Percentiles rank a stretch among this genome's conserved stretches.
Evolutionary conservation across 2,113 vertebrate genomes (phyloP).

Genomic region (Atrichornis clamosus): DNA sequence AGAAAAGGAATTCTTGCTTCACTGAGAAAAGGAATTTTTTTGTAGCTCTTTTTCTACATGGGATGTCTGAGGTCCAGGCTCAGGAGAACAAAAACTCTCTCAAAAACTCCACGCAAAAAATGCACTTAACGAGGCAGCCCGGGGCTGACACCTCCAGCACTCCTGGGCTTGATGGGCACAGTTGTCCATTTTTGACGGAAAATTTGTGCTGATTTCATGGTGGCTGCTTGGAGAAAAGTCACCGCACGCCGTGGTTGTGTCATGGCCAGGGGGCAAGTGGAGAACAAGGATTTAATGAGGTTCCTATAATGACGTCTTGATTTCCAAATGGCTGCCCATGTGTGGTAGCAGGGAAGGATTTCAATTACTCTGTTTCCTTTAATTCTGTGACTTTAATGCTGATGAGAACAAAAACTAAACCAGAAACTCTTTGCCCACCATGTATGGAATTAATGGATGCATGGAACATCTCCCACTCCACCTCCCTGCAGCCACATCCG

Average conservation of each 20-base stretch:
- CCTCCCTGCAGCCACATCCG: neutral
- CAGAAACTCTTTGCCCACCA: neutral
- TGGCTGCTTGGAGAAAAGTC: constrained; percentile 55
- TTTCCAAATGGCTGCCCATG: constrained; percentile 23
- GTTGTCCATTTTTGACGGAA: constrained; percentile 40
- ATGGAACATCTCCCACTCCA: neutral
- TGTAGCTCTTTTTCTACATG: neutral
- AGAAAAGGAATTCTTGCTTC: neutral
- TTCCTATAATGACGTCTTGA: constrained; percentile 34
- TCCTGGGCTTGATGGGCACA: neutral
- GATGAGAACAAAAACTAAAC: neutral
- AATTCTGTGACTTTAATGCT: neutral
- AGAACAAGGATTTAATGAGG: constrained; percentile 56
- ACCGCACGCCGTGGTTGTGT: constrained; percentile 15
- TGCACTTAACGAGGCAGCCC: neutral
- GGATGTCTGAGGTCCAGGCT: neutral
- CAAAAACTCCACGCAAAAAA: constrained; percentile 9
- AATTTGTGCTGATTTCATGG: constrained; percentile 53
- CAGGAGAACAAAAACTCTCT: neutral
- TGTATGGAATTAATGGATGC: accelerated
- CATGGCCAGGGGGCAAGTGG: neutral
- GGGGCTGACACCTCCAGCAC: neutral
- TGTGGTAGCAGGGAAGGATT: neutral
- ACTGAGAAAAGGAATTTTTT: neutral
- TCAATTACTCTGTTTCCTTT: neutral